Conservation (phyloP, 2,113 vertebrate genomes). For the Passer domesticus region DNA sequence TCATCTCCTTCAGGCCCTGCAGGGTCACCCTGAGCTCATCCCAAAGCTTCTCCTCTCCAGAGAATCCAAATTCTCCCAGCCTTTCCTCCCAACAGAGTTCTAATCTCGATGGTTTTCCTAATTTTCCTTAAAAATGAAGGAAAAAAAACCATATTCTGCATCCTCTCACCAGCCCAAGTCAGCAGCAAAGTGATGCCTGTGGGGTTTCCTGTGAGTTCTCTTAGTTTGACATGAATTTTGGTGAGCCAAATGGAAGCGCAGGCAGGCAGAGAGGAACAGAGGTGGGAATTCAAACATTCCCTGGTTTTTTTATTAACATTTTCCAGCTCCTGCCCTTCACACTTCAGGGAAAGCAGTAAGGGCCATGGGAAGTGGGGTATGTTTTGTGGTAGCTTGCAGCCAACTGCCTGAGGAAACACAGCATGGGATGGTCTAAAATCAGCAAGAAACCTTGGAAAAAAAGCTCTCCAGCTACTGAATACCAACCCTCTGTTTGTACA, state of each 20-base stretch:
- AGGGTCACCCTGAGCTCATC: fast-evolving
- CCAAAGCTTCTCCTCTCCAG: background rate
- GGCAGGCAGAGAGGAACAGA: background rate
- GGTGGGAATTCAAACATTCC: background rate
- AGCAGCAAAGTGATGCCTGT: background rate
- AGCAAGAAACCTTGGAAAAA: background rate
- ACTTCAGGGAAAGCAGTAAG: background rate
- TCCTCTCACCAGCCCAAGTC: background rate
- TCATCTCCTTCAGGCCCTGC: background rate
- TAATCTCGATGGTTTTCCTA: background rate
- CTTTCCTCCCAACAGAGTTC: background rate
- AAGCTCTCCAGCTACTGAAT: background rate
- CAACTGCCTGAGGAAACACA: background rate
- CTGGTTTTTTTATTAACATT: background rate
- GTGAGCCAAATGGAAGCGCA: background rate
- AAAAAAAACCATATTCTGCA: fast-evolving
- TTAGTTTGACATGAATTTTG: background rate
- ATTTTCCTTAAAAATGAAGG: background rate
- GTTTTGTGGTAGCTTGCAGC: background rate
- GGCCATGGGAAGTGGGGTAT: fast-evolving
- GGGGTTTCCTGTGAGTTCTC: background rate
- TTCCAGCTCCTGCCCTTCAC: background rate
- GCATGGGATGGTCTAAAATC: background rate
- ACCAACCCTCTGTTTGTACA: background rate
- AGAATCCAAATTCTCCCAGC: background rate